These are phyloP conservation scores for Ochlodes sylvanus DNA, from an alignment of 2,888 invertebrate species.

Conservation along the genomic window DNA sequence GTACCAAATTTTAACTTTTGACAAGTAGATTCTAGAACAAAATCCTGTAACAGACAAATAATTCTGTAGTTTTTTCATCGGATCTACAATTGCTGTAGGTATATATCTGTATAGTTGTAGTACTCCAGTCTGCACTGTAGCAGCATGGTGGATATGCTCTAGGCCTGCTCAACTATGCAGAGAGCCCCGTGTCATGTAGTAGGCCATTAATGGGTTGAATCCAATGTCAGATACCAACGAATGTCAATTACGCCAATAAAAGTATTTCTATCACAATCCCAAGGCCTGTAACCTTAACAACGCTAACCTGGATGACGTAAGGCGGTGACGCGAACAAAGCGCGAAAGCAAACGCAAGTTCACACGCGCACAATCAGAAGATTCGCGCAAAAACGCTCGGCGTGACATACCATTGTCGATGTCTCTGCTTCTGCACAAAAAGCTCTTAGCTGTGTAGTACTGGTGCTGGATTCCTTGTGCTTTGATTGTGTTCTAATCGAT, in stretches of 20 bases:
- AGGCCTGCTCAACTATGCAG: too few relatives aligned
- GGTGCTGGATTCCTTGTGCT: not conserved
- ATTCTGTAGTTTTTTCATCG: too few relatives aligned
- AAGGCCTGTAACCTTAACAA: slow-evolving; percentile 21
- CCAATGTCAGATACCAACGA: too few relatives aligned
- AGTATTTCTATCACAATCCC: not conserved
- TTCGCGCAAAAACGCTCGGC: slow-evolving; percentile 13
- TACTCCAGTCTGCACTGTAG: too few relatives aligned
- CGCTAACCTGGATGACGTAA: slow-evolving; percentile 31
- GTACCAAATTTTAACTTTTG: too few relatives aligned
- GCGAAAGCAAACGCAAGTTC: slow-evolving; percentile 31
- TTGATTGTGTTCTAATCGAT: not conserved
- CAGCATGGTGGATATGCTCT: too few relatives aligned
- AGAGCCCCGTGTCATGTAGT: too few relatives aligned
- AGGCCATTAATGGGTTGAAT: too few relatives aligned
- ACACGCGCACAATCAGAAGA: slow-evolving; percentile 23
- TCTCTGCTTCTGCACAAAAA: not conserved
- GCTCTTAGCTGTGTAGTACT: not conserved
- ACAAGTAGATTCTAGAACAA: too few relatives aligned
- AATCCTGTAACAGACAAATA: too few relatives aligned
- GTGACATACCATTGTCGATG: slow-evolving; percentile 10
- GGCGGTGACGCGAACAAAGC: slow-evolving; percentile 7
- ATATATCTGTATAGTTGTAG: too few relatives aligned
- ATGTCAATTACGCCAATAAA: not conserved
- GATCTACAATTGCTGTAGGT: too few relatives aligned